These are phyloP conservation scores for Torymus auratus DNA, from an alignment of 2,888 invertebrate species.

Conservation along the genomic window DNA sequence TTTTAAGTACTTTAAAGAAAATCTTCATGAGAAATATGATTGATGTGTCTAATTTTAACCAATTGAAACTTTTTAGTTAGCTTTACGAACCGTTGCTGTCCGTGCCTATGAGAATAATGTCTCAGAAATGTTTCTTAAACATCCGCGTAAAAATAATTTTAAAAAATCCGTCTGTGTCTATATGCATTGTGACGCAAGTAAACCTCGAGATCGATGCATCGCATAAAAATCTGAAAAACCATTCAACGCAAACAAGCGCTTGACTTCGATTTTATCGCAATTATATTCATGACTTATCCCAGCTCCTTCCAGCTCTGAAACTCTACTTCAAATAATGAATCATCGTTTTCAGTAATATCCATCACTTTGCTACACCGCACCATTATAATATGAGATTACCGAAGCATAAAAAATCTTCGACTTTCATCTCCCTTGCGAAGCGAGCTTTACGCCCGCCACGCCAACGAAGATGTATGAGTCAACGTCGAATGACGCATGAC, in stretches of 20 bases:
- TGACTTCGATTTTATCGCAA: neutral
- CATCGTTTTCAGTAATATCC: neutral
- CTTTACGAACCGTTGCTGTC: too few relatives aligned
- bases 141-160: too few relatives aligned
- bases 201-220: too few relatives aligned
- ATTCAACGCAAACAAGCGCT: neutral
- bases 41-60: too few relatives aligned
- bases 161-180: too few relatives aligned
- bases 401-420: constrained; percentile 10
- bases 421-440: neutral
- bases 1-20: too few relatives aligned
- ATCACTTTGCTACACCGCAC: neutral
- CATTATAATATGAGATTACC: neutral
- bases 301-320: neutral
- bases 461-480: constrained; percentile 22
- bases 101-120: too few relatives aligned
- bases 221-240: neutral
- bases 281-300: neutral
- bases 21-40: too few relatives aligned
- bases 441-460: constrained; percentile 1
- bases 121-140: too few relatives aligned
- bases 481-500: neutral
- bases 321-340: constrained; percentile 26
- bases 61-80: too few relatives aligned
- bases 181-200: too few relatives aligned